Conservation (phyloP, 2,888 invertebrate genomes). For the Cataglyphis albicans region DNA sequence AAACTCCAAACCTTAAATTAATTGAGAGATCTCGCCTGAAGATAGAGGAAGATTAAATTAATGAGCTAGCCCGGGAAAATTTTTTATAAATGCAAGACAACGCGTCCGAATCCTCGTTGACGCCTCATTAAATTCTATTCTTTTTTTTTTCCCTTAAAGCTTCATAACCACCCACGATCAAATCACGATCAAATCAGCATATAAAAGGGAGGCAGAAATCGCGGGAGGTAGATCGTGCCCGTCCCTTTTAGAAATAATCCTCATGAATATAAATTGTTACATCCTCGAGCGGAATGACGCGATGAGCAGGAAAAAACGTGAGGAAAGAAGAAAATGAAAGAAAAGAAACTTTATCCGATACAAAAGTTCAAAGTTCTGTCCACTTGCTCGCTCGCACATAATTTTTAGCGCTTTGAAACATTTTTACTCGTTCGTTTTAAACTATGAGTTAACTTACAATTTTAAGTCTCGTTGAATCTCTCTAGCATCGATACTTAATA, state of each 20-base stretch:
- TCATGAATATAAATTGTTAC: slow-evolving; percentile 79
- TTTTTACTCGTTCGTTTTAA: slow-evolving; percentile 46
- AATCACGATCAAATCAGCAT: slow-evolving; percentile 63
- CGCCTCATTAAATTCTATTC: slow-evolving; percentile 66
- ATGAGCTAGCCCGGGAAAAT: slow-evolving; percentile 27
- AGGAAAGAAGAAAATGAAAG: neutral
- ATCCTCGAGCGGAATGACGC: slow-evolving; percentile 57
- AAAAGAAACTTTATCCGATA: slow-evolving; percentile 60
- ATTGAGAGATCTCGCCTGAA: slow-evolving; percentile 33
- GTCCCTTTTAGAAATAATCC: slow-evolving; percentile 72
- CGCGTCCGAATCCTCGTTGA: slow-evolving; percentile 56
- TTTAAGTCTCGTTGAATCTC: slow-evolving; percentile 19
- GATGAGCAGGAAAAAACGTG: slow-evolving; percentile 42
- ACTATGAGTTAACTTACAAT: slow-evolving; percentile 39
- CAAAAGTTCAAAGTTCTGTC: slow-evolving; percentile 69
- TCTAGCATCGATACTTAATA: neutral
- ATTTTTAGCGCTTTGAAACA: slow-evolving; percentile 64
- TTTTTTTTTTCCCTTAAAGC: slow-evolving; percentile 54
- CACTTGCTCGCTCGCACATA: slow-evolving; percentile 53
- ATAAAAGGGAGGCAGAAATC: slow-evolving; percentile 60
- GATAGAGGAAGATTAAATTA: slow-evolving; percentile 17
- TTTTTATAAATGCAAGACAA: slow-evolving; percentile 48
- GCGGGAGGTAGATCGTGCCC: slow-evolving; percentile 35
- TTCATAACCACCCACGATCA: slow-evolving; percentile 66
- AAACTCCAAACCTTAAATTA: slow-evolving; percentile 42